These are phyloP conservation scores for Trichopoda pennipes DNA, from an alignment of 2,888 invertebrate genomes.

Conservation along the genomic window DNA sequence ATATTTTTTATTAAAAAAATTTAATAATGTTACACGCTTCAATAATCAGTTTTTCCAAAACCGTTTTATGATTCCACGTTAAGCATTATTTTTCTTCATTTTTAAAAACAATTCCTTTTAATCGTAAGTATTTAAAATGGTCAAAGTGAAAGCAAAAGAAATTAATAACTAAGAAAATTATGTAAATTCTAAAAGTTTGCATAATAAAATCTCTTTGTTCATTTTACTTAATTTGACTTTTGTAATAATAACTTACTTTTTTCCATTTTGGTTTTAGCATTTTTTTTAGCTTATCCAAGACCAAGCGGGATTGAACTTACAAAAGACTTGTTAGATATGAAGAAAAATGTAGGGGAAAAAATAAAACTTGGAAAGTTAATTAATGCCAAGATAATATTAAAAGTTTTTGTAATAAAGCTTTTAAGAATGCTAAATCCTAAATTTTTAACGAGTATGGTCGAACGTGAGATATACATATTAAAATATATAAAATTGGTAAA, in stretches of 20 bases:
- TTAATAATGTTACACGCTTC: no score
- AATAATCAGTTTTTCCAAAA: no score
- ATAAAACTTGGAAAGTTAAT: conserved; percentile 59
- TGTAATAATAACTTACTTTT: conserved; percentile 1
- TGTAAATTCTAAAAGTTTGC: conserved; percentile 35
- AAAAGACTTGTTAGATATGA: conserved; percentile 22
- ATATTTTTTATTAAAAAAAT: no score
- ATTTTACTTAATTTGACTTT: conserved; percentile 7
- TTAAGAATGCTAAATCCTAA: background rate
- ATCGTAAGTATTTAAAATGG: background rate
- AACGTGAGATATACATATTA: background rate
- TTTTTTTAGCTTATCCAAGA: conserved; percentile 4
- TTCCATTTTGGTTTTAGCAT: conserved; percentile 3
- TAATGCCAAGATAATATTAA: conserved; percentile 59
- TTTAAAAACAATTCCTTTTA: no score
- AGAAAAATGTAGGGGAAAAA: conserved; percentile 14
- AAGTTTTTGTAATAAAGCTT: conserved; percentile 26
- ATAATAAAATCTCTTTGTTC: conserved; percentile 40
- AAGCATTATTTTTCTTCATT: no score
- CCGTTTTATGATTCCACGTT: no score
- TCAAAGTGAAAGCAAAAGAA: background rate
- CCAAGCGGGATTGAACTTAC: background rate
- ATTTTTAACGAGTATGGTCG: background rate
- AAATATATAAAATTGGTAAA: background rate
- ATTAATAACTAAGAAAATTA: background rate